These are phyloP conservation scores for Caretta caretta DNA, from an alignment of 2,113 vertebrate species.

Conservation along the genomic window DNA sequence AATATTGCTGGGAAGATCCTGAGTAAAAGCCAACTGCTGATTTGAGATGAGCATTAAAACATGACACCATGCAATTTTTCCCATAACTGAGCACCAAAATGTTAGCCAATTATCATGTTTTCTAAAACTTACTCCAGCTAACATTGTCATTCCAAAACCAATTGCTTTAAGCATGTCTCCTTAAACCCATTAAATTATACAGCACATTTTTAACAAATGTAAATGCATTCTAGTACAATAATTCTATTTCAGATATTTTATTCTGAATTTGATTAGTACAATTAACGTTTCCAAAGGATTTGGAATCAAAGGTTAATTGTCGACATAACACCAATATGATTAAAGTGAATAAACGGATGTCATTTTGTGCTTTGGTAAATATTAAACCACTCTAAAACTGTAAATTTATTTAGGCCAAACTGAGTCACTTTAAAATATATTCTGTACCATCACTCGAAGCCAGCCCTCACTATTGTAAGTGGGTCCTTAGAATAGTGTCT, in stretches of 20 bases:
- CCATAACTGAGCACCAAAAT: neutral
- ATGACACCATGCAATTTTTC: neutral
- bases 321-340: neutral
- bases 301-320: constrained; percentile 53
- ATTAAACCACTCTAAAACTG: neutral
- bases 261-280: neutral
- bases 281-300: constrained; percentile 25
- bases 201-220: neutral
- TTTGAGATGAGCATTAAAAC: neutral
- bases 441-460: neutral
- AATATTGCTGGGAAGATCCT: neutral
- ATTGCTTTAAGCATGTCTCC: neutral
- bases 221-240: neutral
- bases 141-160: constrained; percentile 9
- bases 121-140: constrained; percentile 1
- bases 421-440: too few species aligned
- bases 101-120: neutral
- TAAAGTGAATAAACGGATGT: constrained; percentile 22
- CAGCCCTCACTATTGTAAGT: neutral
- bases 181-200: constrained; percentile 6
- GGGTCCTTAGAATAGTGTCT: neutral
- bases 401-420: neutral
- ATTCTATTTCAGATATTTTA: too few species aligned
- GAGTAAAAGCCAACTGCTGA: neutral
- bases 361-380: neutral